A percentile compares a stretch with the other conserved stretches of the same genome.
Conservation (phyloP, 2,888 invertebrate species). For the Argyresthia albistria region DNA sequence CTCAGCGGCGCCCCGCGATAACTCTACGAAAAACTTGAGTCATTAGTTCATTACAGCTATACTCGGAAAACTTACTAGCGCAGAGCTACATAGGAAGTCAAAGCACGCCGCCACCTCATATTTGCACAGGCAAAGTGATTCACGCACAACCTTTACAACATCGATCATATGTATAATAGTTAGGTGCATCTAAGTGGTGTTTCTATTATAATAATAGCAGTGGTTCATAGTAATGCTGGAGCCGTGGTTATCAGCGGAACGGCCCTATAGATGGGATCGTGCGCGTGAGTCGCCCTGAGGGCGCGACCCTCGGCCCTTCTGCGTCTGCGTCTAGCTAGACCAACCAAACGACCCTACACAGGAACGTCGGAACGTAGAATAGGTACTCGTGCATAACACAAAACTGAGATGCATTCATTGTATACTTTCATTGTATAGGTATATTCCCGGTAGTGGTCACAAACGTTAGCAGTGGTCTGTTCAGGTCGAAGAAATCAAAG, state of each 20-base stretch:
- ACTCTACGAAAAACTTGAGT: too few relatives aligned
- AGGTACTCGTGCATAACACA: too few relatives aligned
- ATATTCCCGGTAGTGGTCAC: too few relatives aligned
- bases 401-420: too few relatives aligned
- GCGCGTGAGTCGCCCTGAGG: conserved; percentile 27
- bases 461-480: too few relatives aligned
- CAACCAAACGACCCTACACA: neutral
- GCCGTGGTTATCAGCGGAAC: conserved; percentile 25
- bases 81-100: neutral
- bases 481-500: too few relatives aligned
- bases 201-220: conserved; percentile 1
- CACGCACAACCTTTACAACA: neutral
- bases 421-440: too few relatives aligned
- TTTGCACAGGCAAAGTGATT: neutral
- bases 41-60: neutral
- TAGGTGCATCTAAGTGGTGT: neutral
- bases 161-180: too few relatives aligned
- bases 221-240: conserved; percentile 20
- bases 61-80: neutral
- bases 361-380: too few relatives aligned
- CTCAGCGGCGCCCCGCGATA: too few relatives aligned
- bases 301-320: conserved; percentile 24
- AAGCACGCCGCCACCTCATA: neutral
- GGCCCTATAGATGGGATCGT: conserved; percentile 31
- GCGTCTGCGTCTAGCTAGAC: neutral